A percentile compares a stretch with the other conserved stretches of the same genome.
Evolutionary conservation across 64 coral and sea anemone species (phyloP).

Genomic region (Actinia tenebrosa): DNA sequence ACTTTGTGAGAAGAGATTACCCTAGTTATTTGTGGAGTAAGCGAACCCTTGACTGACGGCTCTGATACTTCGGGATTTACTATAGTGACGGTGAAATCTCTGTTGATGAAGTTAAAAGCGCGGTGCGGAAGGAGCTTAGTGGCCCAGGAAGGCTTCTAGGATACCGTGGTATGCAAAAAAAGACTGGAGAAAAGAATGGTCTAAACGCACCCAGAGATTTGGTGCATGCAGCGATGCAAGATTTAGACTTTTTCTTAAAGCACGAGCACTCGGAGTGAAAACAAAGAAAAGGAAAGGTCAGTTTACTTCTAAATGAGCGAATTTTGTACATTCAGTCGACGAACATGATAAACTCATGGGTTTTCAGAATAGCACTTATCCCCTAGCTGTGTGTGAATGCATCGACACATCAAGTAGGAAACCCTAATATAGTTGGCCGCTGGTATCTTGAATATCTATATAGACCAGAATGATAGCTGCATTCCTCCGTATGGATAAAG

Average conservation of each 20-base stretch:
- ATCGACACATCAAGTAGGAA: conserved; percentile 61
- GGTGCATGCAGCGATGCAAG: conserved; percentile 36
- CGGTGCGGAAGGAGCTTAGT: conserved; percentile 7
- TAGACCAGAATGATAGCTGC: no score
- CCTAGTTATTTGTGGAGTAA: conserved; percentile 29
- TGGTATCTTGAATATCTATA: no score
- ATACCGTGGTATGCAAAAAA: conserved; percentile 22
- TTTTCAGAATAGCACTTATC: conserved; percentile 39
- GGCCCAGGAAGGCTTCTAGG: conserved; percentile 24
- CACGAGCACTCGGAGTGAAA: background rate
- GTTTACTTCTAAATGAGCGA: conserved; percentile 31
- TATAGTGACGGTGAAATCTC: conserved; percentile 28
- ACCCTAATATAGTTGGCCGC: conserved; percentile 22
- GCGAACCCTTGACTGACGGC: conserved; percentile 13
- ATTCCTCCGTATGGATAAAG: no score
- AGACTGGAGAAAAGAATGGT: conserved; percentile 12
- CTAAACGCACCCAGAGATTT: conserved; percentile 25
- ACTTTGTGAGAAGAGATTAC: conserved; percentile 35
- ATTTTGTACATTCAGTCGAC: background rate
- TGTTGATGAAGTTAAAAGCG: conserved; percentile 32
- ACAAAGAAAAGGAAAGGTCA: conserved; percentile 58
- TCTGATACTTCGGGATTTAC: conserved; percentile 40
- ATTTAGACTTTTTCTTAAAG: background rate
- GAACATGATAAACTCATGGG: conserved; percentile 21
- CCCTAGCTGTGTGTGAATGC: conserved; percentile 61